These are phyloP conservation scores for Lanistes nyassanus DNA, from an alignment of 1,140 invertebrate genomes.

Conservation along the genomic window DNA sequence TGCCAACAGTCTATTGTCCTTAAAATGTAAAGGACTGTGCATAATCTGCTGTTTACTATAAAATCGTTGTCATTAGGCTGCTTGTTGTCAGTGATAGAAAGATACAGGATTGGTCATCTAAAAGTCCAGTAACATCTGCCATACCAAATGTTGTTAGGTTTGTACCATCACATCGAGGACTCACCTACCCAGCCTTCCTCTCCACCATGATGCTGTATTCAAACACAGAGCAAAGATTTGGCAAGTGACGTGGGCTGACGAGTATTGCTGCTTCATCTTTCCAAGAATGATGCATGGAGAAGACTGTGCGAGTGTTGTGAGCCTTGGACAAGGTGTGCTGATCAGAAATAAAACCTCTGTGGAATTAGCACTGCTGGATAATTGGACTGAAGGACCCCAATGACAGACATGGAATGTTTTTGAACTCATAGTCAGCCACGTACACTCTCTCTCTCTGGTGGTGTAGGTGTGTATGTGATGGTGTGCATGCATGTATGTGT, in stretches of 20 bases:
- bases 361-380: neutral
- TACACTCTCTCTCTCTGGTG: neutral
- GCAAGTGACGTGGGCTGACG: slow-evolving; percentile 29
- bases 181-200: slow-evolving; percentile 51
- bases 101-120: neutral
- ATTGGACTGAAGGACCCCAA: neutral
- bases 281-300: slow-evolving; percentile 3
- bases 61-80: too few relatives aligned
- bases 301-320: neutral
- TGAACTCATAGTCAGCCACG: neutral
- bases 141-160: slow-evolving; percentile 35
- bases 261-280: neutral
- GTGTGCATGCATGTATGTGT: neutral
- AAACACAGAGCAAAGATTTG: slow-evolving; percentile 51
- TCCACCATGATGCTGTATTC: slow-evolving; percentile 43
- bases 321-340: too few relatives aligned
- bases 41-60: neutral
- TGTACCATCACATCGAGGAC: slow-evolving; percentile 44
- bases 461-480: neutral
- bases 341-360: too few relatives aligned
- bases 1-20: too few relatives aligned
- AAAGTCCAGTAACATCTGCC: neutral
- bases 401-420: neutral
- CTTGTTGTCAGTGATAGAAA: too few relatives aligned
- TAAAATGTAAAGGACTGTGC: too few relatives aligned